phyloP scores from a whole-genome alignment of 2,888 invertebrate genomes.

The Beris chalybata region DNA sequence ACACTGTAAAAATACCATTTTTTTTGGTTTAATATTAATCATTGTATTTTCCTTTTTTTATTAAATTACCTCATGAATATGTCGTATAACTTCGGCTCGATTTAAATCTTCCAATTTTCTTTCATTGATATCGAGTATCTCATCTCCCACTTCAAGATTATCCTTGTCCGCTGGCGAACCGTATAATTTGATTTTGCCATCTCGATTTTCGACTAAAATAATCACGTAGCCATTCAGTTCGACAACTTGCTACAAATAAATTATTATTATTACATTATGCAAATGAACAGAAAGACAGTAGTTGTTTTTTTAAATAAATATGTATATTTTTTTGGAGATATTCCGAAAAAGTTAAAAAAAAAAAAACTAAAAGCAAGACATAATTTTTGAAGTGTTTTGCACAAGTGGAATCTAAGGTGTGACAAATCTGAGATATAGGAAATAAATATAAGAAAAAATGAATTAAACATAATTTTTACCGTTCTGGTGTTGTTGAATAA shows the following conservation, averaged over 20 bases:
- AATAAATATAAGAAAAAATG: too few species aligned
- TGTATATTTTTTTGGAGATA: too few species aligned
- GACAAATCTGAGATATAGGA: too few species aligned
- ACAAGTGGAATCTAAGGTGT: too few species aligned
- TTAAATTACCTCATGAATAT: constrained; percentile 80
- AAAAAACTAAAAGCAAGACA: too few species aligned
- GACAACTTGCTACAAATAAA: constrained; percentile 62
- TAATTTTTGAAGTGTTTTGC: too few species aligned
- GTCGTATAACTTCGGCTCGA: constrained; percentile 88
- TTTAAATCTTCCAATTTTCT: constrained; percentile 88
- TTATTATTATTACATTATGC: too few species aligned
- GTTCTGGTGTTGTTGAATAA: too few species aligned
- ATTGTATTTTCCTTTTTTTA: constrained; percentile 15
- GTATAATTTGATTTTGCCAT: constrained; percentile 91
- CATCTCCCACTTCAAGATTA: constrained; percentile 92
- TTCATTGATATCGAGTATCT: constrained; percentile 97
- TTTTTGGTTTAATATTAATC: neutral
- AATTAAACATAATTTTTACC: too few species aligned
- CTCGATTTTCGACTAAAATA: constrained; percentile 90
- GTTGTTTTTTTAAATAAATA: too few species aligned
- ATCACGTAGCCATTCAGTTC: constrained; percentile 95
- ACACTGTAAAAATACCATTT: constrained; percentile 71
- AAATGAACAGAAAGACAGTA: too few species aligned
- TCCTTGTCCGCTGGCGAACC: constrained; percentile 93
- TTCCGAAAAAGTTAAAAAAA: too few species aligned